These are phyloP conservation scores for Tetramorium bicarinatum DNA, from an alignment of 2,888 invertebrate species.

Conservation along the genomic window DNA sequence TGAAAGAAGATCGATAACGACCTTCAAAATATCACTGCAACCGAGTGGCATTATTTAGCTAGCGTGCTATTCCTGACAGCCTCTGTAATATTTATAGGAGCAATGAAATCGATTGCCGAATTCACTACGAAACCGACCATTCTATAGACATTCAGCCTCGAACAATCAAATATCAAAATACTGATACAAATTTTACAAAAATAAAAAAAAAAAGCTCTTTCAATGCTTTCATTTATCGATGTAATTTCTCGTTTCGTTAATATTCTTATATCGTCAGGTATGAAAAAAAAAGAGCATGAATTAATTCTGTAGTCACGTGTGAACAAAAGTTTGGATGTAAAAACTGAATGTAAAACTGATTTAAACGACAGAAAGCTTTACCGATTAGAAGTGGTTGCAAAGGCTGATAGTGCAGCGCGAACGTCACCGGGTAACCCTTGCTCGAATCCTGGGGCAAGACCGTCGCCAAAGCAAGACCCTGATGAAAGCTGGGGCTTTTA, in stretches of 20 bases:
- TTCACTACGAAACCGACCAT: background rate
- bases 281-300: no score
- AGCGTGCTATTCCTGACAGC: constrained; percentile 3
- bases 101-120: constrained; percentile 32
- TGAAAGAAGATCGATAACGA: constrained; percentile 18
- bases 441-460: constrained; percentile 81
- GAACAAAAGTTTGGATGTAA: background rate
- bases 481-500: constrained; percentile 95
- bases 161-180: background rate
- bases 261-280: background rate
- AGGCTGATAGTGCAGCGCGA: constrained; percentile 83
- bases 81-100: constrained; percentile 4
- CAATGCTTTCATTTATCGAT: background rate
- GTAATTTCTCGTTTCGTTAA: background rate
- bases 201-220: background rate
- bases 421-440: constrained; percentile 78
- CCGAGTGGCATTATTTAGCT: constrained; percentile 26
- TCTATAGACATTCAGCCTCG: background rate
- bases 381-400: constrained; percentile 83
- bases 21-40: constrained; percentile 34
- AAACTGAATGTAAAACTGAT: background rate
- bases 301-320: background rate
- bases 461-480: constrained; percentile 93
- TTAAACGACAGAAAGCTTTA: constrained; percentile 70
- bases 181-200: background rate